Conservation (phyloP, 1,140 invertebrate genomes). For the Vollenhovia emeryi region DNA sequence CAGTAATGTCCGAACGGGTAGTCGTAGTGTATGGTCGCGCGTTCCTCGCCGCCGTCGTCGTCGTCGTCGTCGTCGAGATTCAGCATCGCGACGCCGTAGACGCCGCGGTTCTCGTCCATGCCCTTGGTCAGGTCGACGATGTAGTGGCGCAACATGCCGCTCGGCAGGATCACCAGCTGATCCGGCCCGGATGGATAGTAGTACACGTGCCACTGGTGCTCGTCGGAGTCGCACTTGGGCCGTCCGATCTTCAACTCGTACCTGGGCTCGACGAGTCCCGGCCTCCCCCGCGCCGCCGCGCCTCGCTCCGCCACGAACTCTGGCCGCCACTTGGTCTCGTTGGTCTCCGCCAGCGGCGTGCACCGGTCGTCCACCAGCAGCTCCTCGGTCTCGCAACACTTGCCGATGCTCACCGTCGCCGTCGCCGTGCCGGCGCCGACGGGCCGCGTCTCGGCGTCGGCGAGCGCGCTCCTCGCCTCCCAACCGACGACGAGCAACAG, state of each 20-base stretch:
- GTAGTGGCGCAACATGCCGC: conserved; percentile 90
- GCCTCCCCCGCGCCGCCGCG: background rate
- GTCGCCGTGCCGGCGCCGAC: conserved; percentile 80
- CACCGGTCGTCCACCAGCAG: conserved; percentile 89
- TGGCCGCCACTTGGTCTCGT: conserved; percentile 83
- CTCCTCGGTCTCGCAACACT: conserved; percentile 91
- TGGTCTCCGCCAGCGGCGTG: conserved; percentile 86
- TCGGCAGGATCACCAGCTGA: conserved; percentile 88
- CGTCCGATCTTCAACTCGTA: conserved; percentile 86
- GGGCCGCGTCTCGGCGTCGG: conserved; percentile 52
- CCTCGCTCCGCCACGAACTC: conserved; percentile 75
- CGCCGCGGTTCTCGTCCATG: conserved; percentile 76
- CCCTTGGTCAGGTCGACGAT: conserved; percentile 83
- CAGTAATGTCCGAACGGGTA: conserved; percentile 92
- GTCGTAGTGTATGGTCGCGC: conserved; percentile 87
- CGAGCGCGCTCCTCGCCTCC: conserved; percentile 63
- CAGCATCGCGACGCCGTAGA: conserved; percentile 80
- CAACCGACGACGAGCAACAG: conserved; percentile 41
- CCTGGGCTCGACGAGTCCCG: conserved; percentile 42
- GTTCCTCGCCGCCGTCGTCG: conserved; percentile 69
- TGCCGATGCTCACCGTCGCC: conserved; percentile 80
- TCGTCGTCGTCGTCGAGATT: conserved; percentile 73
- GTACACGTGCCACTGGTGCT: conserved; percentile 90
- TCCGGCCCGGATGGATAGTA: conserved; percentile 87
- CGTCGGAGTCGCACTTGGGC: conserved; percentile 89